Evolutionary conservation across 2,113 vertebrate genomes (phyloP), one percentile per base, ranked within the genome.

Genomic region (Campylomormyrus tamandua): DNA sequence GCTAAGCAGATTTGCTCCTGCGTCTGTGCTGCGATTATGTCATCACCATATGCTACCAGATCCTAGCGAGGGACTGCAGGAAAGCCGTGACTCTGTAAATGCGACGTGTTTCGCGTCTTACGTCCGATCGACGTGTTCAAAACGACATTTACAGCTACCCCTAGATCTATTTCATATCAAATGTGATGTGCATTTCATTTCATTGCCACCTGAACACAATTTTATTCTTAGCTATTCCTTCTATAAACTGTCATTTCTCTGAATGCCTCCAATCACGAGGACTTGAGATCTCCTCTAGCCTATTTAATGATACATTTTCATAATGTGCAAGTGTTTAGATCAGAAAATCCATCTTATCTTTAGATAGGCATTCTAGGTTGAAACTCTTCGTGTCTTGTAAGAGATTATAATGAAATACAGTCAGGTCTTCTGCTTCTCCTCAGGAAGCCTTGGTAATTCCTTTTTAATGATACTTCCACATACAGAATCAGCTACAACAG

Each of bases 1-100:
- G 80, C 91, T 89, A 93, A 91, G 90, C 83, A 90, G 90, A 94
- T 92, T 92, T 92, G 93, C 92, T 90, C 85, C 90, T 87, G 90
- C 91, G 87, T 89, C 31, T 80, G 15, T 80, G 74, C 74, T 39
- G 35, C 17, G 74, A 80, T 80, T 80, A 80, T 80, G 74, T 80
- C 74, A 80, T 42, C 74, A 88, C 87, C 93, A 94, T 92, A 92
- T 94, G 92, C 88, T 70, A 8, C 83, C 89, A 9, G 89, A 74
- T 74, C 58, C 13, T 42, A 53, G 56, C 83, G n/a, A 31, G 17
- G 74, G 74, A 39, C 13, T 80, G 17, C 62, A 27, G 24, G 62
- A 10, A 66, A 66, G n/a, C 27, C 15, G 17, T 39, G 21, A 39
- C 35, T 77, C 31, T 15, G 27, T 17, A 35, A 77, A 35, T 35